A percentile compares a stretch with the other conserved stretches of the same genome.
Evolutionary conservation across 1,140 invertebrate species (phyloP).

Genomic region (Mizuhopecten yessoensis): DNA sequence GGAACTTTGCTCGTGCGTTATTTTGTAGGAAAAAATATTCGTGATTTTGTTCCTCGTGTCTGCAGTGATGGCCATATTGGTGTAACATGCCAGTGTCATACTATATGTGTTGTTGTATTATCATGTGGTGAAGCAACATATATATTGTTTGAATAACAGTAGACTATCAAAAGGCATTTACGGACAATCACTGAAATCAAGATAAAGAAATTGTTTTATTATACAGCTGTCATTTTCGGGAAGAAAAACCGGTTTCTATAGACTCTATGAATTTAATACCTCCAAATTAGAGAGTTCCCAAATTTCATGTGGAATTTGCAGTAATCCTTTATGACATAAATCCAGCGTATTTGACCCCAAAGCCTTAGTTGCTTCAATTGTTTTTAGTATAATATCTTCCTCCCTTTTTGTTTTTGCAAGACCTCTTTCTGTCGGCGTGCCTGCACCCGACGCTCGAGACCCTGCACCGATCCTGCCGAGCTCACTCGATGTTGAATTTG

Average conservation of each 20-base stretch:
- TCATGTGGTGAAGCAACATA: too few species aligned
- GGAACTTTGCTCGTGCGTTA: too few species aligned
- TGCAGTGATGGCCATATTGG: too few species aligned
- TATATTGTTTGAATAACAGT: too few species aligned
- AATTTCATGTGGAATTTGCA: constrained; percentile 78
- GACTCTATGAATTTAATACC: constrained; percentile 62
- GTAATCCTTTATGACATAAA: constrained; percentile 74
- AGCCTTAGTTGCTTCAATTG: constrained; percentile 72
- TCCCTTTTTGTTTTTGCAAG: constrained; percentile 72
- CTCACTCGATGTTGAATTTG: constrained; percentile 68
- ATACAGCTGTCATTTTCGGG: too few species aligned
- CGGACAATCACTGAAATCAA: too few species aligned
- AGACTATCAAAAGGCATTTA: too few species aligned
- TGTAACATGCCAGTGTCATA: too few species aligned
- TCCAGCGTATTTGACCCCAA: constrained; percentile 76
- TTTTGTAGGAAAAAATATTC: too few species aligned
- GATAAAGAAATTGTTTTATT: too few species aligned
- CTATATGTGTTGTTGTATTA: too few species aligned
- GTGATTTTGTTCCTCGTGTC: too few species aligned
- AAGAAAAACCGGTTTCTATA: not conserved
- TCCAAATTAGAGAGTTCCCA: constrained; percentile 77
- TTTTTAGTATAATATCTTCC: constrained; percentile 71
- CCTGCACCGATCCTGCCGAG: constrained; percentile 64
- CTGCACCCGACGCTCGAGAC: constrained; percentile 59
- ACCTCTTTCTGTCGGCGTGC: constrained; percentile 75